These are phyloP conservation scores for Falco columbarius DNA, from an alignment of 2,797 vertebrate species.

Conservation along the genomic window DNA sequence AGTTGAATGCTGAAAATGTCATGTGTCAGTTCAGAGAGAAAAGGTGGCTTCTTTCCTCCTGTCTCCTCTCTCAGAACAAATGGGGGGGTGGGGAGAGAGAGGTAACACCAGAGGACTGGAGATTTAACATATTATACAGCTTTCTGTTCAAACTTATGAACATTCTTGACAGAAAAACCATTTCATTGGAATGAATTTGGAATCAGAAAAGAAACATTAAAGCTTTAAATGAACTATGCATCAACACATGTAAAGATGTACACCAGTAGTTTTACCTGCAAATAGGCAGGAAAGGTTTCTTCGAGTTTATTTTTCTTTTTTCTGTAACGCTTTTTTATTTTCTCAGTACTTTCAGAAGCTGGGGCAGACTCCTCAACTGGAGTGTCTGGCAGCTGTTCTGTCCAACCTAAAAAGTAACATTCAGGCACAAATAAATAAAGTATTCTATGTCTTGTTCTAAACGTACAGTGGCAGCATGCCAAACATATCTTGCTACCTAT, in stretches of 20 bases:
- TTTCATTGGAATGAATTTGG: background rate
- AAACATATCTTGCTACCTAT: background rate
- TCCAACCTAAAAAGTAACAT: conserved; percentile 82
- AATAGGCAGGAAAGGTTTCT: conserved; percentile 94
- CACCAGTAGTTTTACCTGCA: conserved; percentile 83
- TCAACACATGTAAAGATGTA: background rate
- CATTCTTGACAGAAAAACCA: background rate
- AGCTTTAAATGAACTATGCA: background rate
- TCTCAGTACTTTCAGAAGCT: conserved; percentile 89
- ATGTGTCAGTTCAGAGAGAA: background rate
- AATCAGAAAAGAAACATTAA: background rate
- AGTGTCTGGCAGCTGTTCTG: conserved; percentile 86
- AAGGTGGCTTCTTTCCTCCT: background rate
- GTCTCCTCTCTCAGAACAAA: background rate
- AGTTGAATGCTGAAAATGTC: background rate
- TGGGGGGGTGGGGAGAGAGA: background rate
- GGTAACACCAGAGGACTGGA: background rate
- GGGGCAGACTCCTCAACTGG: conserved; percentile 86
- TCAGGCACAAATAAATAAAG: background rate
- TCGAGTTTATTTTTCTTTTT: conserved; percentile 99
- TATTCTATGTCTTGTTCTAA: background rate
- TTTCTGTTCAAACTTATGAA: background rate
- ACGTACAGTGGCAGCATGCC: background rate
- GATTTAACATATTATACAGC: background rate
- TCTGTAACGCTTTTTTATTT: conserved; percentile 96